Evolutionary conservation across 2,797 vertebrate species (phyloP), one percentile per base, ranked within the genome.

Genomic region (Podarcis lilfordi): DNA sequence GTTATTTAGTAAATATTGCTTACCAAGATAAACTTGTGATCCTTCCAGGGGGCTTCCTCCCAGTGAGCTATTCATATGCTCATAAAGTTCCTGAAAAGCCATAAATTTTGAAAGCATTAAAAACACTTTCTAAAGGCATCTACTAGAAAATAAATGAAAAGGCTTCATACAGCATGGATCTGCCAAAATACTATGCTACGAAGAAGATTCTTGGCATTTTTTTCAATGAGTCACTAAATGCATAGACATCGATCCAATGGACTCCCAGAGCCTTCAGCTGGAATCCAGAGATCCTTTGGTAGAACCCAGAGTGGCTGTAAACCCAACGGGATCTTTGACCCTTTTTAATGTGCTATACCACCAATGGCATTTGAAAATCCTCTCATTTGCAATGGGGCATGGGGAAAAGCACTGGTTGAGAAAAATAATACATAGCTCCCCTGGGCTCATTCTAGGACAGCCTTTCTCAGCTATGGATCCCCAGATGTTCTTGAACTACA

Each of bases 51-150:
- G 84, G 0, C 97, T 97, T 43, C 97, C 98, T 93, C 97, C 96
- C 94, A 99, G 95, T 19, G 99, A 99, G 80, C 97, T 97, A 94
- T 99, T 99, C 98, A 99, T 99, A 93, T 99, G 99, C 35, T 99
- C 98, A 93, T 99, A 99, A 82, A 99, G 98, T 83, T 99, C 99
- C 99, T 99, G 92, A 27, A 91, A 82, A 94, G 90, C 50, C 84
- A 92, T 86, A 64, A 90, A 43, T 84, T 59, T 61, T 61, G n/a
- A 64, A 23, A 86, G 50, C 29, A 68, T 68, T 50, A 75, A 19
- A 5, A 84, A 3, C 15, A 80, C 10, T 55, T 77, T 19, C 8
- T 29, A 32, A 72, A 68, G 45, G 6, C 55, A 87, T 10, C 69
- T 68, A 27, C 77, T 79, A 0, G 78, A 88, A 85, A 37, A 84